Conservation (phyloP, 2,113 vertebrate genomes). For the Bothrops jararaca region DNA sequence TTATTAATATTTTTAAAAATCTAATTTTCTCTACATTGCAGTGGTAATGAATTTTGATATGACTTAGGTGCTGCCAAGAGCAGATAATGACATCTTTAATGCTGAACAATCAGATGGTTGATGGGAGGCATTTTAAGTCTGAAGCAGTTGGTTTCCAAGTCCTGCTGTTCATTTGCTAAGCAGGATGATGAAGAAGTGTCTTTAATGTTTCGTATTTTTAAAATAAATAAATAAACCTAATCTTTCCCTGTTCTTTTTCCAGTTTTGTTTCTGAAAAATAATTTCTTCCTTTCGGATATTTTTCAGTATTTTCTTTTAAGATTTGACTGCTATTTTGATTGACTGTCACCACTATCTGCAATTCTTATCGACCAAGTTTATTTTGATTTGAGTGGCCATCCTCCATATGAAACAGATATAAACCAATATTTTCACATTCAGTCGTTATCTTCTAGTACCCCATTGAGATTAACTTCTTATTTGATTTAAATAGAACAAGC, state of each 20-base stretch:
- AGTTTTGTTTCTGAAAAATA: neutral
- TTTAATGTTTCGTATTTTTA: neutral
- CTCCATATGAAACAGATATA: neutral
- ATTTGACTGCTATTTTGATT: neutral
- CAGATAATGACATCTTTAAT: neutral
- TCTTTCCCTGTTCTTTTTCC: neutral
- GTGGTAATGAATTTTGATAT: conserved; percentile 9
- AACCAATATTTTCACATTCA: neutral
- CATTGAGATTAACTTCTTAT: neutral
- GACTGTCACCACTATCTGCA: neutral
- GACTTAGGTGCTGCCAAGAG: neutral
- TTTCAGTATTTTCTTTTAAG: neutral
- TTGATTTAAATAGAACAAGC: neutral
- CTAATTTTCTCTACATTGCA: conserved; percentile 26
- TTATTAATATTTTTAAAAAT: conserved; percentile 29
- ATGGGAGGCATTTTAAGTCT: neutral
- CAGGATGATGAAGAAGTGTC: neutral
- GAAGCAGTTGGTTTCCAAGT: neutral
- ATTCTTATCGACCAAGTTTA: neutral
- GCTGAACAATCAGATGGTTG: conserved; percentile 7
- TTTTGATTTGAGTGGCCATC: neutral
- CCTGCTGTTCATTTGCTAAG: neutral
- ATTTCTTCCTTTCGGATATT: neutral
- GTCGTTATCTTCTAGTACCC: neutral
- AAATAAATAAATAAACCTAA: neutral